These are phyloP conservation scores for Sanderia malayensis DNA, from an alignment of 30 jellyfish, hydroid and myxozoan species.

Conservation along the genomic window DNA sequence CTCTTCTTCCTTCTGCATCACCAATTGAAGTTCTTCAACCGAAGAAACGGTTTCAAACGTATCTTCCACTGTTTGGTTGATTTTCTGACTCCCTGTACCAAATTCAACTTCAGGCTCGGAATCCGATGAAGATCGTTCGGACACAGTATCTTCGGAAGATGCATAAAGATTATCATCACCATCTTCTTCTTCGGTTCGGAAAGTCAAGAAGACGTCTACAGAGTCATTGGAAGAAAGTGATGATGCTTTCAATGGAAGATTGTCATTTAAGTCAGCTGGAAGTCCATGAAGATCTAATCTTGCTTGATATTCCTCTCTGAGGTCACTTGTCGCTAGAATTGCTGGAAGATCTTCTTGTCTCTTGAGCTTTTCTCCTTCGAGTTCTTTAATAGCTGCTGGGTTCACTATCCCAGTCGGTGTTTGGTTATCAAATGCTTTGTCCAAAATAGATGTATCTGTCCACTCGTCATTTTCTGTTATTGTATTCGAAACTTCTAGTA, in stretches of 20 bases:
- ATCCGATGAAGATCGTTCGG: conserved; percentile 19
- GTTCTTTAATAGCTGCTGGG: not conserved
- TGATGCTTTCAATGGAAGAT: conserved; percentile 38
- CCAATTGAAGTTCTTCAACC: no score
- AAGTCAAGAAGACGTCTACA: not conserved
- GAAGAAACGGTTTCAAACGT: no score
- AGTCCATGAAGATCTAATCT: conserved; percentile 46
- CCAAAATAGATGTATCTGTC: not conserved
- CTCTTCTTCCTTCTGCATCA: no score
- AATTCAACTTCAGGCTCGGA: conserved; percentile 58
- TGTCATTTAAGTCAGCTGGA: conserved; percentile 30
- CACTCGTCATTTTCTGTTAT: not conserved
- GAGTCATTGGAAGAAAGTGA: conserved; percentile 13
- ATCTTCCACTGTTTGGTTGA: no score
- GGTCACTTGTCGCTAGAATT: conserved; percentile 22
- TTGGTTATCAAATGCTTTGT: not conserved
- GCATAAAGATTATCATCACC: conserved; percentile 22
- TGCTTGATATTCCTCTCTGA: conserved; percentile 60
- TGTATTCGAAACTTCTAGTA: no score
- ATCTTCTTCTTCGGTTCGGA: conserved; percentile 10
- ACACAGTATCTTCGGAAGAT: not conserved
- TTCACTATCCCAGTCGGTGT: not conserved
- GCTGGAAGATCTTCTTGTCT: not conserved
- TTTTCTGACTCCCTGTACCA: no score
- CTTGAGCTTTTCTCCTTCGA: not conserved